A percentile compares a stretch with the other conserved stretches of the same genome.
phyloP scores from a whole-genome alignment of 2,113 vertebrate genomes.

The Tachysurus vachellii region DNA sequence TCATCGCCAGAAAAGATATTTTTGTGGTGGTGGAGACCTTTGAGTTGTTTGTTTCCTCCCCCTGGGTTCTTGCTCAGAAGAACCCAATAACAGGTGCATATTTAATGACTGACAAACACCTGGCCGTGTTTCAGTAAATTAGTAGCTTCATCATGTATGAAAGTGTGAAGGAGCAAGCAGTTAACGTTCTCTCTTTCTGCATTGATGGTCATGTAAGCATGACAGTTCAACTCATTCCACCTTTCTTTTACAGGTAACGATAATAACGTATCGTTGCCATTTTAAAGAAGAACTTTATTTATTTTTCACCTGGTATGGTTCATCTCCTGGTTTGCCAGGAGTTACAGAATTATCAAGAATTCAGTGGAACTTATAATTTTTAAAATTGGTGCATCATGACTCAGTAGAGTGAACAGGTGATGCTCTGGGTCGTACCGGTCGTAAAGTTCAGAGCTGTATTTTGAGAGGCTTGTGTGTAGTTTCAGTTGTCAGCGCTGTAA shows the following conservation, averaged over 20 bases:
- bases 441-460: conserved; percentile 36
- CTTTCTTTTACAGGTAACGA: conserved; percentile 46
- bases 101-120: conserved; percentile 46
- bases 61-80: conserved; percentile 35
- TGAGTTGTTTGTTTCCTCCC: conserved; percentile 39
- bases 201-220: conserved; percentile 48
- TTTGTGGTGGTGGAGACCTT: conserved; percentile 51
- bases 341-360: conserved; percentile 24
- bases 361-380: background rate
- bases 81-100: conserved; percentile 9
- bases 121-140: conserved; percentile 39
- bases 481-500: conserved; percentile 45
- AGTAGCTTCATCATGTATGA: conserved; percentile 38
- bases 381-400: conserved; percentile 21
- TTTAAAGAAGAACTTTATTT: conserved; percentile 53
- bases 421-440: background rate
- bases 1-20: conserved; percentile 45
- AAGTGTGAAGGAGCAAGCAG: conserved; percentile 42
- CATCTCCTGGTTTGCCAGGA: conserved; percentile 8
- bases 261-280: conserved; percentile 28
- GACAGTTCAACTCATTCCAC: conserved; percentile 54
- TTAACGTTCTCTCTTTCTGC: conserved; percentile 28
- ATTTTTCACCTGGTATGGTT: conserved; percentile 48
- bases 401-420: background rate
- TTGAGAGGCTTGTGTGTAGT: conserved; percentile 40